Evolutionary conservation across 2,888 invertebrate genomes (phyloP).

Genomic region (Cynaeus angustus): DNA sequence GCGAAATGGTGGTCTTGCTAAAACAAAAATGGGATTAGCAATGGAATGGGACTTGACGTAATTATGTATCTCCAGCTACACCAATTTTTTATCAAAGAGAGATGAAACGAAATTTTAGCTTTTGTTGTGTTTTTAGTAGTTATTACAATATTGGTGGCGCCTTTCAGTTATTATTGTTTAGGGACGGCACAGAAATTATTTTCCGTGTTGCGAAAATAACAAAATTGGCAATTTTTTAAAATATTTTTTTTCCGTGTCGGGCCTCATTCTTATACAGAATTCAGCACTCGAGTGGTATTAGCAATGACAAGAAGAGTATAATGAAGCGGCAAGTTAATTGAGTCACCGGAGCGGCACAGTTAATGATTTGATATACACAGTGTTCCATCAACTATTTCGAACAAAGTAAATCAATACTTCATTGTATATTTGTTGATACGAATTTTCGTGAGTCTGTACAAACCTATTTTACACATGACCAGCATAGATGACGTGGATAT

Average conservation of each 20-base stretch:
- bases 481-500: constrained; percentile 1
- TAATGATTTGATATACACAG: constrained; percentile 42
- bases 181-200: background rate
- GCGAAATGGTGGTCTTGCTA: background rate
- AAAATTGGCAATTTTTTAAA: constrained; percentile 15
- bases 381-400: constrained; percentile 14
- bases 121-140: no score
- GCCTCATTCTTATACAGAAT: constrained; percentile 17
- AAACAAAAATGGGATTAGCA: background rate
- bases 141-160: no score
- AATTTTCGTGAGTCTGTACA: background rate
- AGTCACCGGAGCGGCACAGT: constrained; percentile 42
- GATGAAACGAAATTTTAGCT: no score
- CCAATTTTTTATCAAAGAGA: no score
- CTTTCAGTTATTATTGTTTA: no score
- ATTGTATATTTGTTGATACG: background rate
- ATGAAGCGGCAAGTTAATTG: constrained; percentile 42
- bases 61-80: no score
- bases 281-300: constrained; percentile 32
- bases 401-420: constrained; percentile 29
- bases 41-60: no score
- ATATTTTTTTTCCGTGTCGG: background rate
- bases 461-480: background rate
- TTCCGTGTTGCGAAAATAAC: background rate
- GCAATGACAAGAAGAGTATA: constrained; percentile 39